phyloP scores from a whole-genome alignment of 35 echinoderm and acorn worm species.

The Stichopus chloronotus region DNA sequence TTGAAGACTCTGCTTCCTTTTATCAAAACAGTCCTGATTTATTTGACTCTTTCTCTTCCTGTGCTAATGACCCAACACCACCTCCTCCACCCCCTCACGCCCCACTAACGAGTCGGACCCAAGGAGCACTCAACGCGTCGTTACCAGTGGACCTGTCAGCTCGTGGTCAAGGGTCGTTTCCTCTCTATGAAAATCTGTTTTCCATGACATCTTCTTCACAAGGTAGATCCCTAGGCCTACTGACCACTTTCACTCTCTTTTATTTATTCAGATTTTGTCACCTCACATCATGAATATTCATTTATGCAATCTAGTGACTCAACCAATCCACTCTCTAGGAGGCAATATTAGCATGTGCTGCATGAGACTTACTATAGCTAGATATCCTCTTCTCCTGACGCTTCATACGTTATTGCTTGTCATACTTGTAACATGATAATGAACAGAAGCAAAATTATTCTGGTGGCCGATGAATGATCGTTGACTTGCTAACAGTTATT shows the following conservation, averaged over 20 bases:
- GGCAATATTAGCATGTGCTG: too few species aligned
- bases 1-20: constrained; percentile 41
- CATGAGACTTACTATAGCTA: too few species aligned
- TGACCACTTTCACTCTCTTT: background rate
- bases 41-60: constrained; percentile 50
- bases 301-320: background rate
- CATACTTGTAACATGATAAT: too few species aligned
- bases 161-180: constrained; percentile 19
- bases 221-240: constrained; percentile 50
- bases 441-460: too few species aligned
- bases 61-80: constrained; percentile 51
- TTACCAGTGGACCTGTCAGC: background rate
- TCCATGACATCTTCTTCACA: constrained; percentile 61
- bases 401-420: too few species aligned
- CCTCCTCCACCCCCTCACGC: constrained; percentile 42
- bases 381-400: too few species aligned
- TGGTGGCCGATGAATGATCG: too few species aligned
- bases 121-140: constrained; percentile 40
- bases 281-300: constrained; percentile 54
- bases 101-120: constrained; percentile 50
- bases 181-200: constrained; percentile 60
- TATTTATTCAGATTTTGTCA: constrained; percentile 29
- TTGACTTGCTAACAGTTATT: too few species aligned
- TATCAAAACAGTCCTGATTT: constrained; percentile 55
- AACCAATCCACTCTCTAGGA: background rate